Evolutionary conservation across 2,113 vertebrate genomes (phyloP), one percentile per base, ranked within the genome.

Genomic region (Paedocypris sp.): DNA sequence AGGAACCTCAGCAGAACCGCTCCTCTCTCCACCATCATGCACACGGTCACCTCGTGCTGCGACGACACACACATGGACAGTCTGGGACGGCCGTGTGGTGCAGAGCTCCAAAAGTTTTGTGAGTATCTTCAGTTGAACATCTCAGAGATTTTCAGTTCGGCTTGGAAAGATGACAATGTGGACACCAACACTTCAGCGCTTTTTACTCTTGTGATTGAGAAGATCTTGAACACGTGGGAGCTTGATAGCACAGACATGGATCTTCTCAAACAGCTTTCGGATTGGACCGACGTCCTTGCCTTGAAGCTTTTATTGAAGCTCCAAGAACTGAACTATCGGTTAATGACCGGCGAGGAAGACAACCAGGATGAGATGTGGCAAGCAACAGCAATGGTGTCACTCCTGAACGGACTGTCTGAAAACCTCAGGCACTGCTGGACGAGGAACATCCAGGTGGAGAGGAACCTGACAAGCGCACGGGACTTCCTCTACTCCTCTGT

Each of bases 221-320:
- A 79, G 13, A 78, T 91, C 49, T 71, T 93, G 6, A 47, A 74
- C 23, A 42, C 1, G 6, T 84, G 87, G 50, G 77, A 66, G 0
- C 66, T 76, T 1, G 22, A 65, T 6, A 68, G 72, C 0, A 70
- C 84, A 16, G 67, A 82, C 28, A 31, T 86, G 1, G 28, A 12
- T 36, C 73, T 74, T 38, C 73, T 79, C 54, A 87, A 79, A 48
- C 61, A 73, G 11, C 80, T 84, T 48, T 62, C 76, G 1, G 66
- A 73, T 29, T 88, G 88, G 90, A 75, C 75, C 49, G 81, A 88
- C 18, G 50, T 86, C 0, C 65, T 81, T 5, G 83, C 85, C 28
- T 80, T 88, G 2, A 85, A 80, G 60, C 74, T 89, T 29, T 58
- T 85, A 25, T 63, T 89, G 3, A 70, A 41, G 1, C 77, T 82